A percentile compares a stretch with the other conserved stretches of the same genome.
Conservation (phyloP, 2,888 invertebrate species). For the Lottia scabra region DNA sequence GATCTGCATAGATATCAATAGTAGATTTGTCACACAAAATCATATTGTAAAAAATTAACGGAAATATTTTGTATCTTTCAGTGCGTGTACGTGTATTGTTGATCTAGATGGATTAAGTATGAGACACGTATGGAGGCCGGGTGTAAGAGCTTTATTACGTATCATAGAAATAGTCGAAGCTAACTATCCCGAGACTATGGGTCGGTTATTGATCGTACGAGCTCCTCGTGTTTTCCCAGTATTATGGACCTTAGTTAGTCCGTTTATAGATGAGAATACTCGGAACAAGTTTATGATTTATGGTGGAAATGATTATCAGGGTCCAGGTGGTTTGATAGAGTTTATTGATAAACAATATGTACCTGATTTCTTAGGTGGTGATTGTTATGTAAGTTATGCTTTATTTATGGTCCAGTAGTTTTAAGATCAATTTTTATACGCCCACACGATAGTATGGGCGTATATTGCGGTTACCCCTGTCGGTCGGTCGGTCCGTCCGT, state of each 20-base stretch:
- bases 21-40: too few species aligned
- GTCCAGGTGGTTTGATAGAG: constrained; percentile 83
- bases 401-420: too few species aligned
- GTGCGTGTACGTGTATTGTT: constrained; percentile 89
- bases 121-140: constrained; percentile 95
- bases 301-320: constrained; percentile 88
- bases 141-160: constrained; percentile 77
- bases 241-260: constrained; percentile 93
- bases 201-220: constrained; percentile 87
- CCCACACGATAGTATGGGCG: too few species aligned
- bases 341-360: constrained; percentile 87
- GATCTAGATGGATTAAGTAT: constrained; percentile 95
- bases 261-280: constrained; percentile 95
- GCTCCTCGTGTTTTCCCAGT: constrained; percentile 95
- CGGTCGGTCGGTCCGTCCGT: too few species aligned
- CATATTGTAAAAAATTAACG: too few species aligned
- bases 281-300: constrained; percentile 92
- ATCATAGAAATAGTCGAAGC: constrained; percentile 89
- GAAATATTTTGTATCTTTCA: constrained; percentile 56
- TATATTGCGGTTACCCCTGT: too few species aligned
- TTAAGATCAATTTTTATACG: too few species aligned
- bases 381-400: constrained; percentile 79
- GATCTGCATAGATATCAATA: too few species aligned
- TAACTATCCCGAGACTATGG: constrained; percentile 96
- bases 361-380: constrained; percentile 93